Base-by-base conservation (phyloP, 2,888 invertebrate species). In the Eudasyphora cyanicolor region DNA sequence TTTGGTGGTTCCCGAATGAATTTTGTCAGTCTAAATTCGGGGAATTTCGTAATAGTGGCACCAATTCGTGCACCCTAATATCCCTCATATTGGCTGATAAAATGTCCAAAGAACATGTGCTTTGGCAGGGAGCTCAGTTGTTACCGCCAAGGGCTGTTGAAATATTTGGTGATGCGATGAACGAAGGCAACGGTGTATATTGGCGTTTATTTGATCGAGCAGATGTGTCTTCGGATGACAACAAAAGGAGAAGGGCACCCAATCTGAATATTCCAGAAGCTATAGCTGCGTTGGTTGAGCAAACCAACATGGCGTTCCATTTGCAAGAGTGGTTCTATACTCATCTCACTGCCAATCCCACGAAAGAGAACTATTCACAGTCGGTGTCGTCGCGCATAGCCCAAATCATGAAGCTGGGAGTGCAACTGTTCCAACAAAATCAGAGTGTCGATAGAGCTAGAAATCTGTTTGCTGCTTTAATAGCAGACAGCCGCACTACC, bases 51-150 rank as follows among this genome's bases (percentile, higher is more conserved):
- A 88, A 90, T 74, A 92, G 89, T 90, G 94, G 93, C 73, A 94
- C 94, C 86, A 93, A 94, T 89, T 94, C 94, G 7, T 94, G 94
- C 85, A 95, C 94, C 0, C 89, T 95, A 74, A 94, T 95, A 86
- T 94, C 93, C 49, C 89, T 94, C 24, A 91, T 94, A 70, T 90
- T 94, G 81, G 94, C 94, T 32, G 90, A 92, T 70, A 92, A 92
- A 86, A 92, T 93, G 60, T 85, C 89, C 69, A 88, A 88, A 69
- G 85, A 88, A 24, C 73, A 86, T 27, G 88, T 89, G 51, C 88
- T 88, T 67, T 85, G 86, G 82, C 85, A 86, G n/a, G 42, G 42
- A 4, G 57, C 49, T 4, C 38, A 27, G 7, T 87, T 86, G 2
- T 74, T 91, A 76, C 89, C 91, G n/a, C 75, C 76, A n/a, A 88